phyloP scores from a whole-genome alignment of 2,797 vertebrate genomes.

The Euphonia xanthogaster region DNA sequence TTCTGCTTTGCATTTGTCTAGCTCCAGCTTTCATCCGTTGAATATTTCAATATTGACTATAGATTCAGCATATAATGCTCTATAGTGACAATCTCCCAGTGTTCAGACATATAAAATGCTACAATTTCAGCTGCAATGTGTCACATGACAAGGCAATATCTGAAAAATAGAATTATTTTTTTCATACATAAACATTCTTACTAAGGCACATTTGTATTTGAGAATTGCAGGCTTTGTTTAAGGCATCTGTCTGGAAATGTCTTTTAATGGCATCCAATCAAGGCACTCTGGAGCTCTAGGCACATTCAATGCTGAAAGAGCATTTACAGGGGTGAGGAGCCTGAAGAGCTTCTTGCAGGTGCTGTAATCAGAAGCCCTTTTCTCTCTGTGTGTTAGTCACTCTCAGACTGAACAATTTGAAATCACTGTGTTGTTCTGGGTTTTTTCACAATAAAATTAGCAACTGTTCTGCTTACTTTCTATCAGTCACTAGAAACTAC shows the following conservation, averaged over 20 bases:
- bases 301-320: background rate
- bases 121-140: background rate
- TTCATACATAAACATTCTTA: background rate
- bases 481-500: background rate
- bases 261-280: background rate
- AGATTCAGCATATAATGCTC: background rate
- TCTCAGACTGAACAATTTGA: background rate
- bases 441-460: conserved; percentile 1
- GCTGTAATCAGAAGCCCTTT: background rate
- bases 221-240: background rate
- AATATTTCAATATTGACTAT: background rate
- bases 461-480: background rate
- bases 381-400: background rate
- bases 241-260: background rate
- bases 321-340: background rate
- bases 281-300: background rate
- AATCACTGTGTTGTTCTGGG: background rate
- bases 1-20: background rate
- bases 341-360: background rate
- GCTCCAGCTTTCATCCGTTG: background rate
- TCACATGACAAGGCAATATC: background rate
- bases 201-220: background rate
- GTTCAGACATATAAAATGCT: background rate
- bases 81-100: background rate
- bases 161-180: background rate